Conservation (phyloP, 2,888 invertebrate species). For the Linnaemya vulpina region DNA sequence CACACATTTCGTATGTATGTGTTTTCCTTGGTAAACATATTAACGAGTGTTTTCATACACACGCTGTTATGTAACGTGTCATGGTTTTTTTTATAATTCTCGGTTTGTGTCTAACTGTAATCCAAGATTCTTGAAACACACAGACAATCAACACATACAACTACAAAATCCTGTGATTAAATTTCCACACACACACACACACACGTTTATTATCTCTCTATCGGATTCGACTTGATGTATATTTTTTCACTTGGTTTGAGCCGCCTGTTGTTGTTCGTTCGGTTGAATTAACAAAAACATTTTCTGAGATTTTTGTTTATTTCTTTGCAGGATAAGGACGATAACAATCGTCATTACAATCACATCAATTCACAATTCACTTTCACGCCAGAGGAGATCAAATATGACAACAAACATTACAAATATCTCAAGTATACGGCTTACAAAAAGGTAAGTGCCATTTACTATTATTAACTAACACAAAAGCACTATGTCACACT, state of each 20-base stretch:
- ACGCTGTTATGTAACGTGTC: neutral
- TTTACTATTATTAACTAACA: constrained; percentile 43
- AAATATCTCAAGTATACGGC: constrained; percentile 90
- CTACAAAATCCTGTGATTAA: constrained; percentile 9
- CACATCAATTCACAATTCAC: constrained; percentile 85
- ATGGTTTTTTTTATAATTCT: constrained; percentile 17
- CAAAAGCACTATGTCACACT: neutral
- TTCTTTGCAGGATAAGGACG: constrained; percentile 80
- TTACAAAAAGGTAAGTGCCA: constrained; percentile 85
- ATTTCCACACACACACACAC: neutral
- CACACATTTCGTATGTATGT: constrained; percentile 4
- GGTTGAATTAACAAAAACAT: constrained; percentile 6
- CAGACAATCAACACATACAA: neutral
- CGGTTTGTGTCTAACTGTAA: constrained; percentile 19
- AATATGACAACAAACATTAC: constrained; percentile 91
- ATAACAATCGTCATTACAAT: constrained; percentile 83
- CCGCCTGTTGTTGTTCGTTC: constrained; percentile 21
- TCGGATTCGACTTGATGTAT: neutral
- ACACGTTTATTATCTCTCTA: neutral
- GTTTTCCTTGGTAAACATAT: constrained; percentile 8
- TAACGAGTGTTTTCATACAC: neutral
- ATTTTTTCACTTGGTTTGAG: neutral
- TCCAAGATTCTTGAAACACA: constrained; percentile 34
- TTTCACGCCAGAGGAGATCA: constrained; percentile 89
- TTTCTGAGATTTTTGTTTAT: neutral